Conservation (phyloP, 92 coral and sea anemone species). For the Muricea muricata region DNA sequence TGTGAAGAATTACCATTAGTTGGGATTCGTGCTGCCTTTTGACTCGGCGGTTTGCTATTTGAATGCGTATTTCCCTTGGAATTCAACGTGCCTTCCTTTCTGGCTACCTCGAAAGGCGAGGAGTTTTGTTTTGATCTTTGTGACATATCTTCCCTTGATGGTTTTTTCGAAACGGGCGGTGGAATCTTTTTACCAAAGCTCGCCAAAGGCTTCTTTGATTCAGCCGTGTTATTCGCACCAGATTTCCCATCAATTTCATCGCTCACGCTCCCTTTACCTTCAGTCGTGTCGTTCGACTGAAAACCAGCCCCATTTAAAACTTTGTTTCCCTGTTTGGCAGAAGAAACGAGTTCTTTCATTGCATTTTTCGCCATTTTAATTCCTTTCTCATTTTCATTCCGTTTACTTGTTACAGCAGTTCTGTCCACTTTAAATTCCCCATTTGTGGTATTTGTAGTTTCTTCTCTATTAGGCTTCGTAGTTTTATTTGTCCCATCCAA, state of each 20-base stretch:
- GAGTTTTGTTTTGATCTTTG: not conserved
- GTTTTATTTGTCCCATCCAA: not conserved
- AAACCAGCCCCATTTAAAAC: not conserved
- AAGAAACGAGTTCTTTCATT: not conserved
- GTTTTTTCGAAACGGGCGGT: slow-evolving; percentile 7
- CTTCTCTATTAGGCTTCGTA: too few relatives aligned
- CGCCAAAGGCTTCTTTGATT: not conserved
- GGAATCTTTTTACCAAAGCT: not conserved
- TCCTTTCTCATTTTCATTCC: not conserved
- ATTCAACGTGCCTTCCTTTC: not conserved
- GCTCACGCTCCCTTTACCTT: not conserved
- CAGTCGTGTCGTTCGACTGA: not conserved
- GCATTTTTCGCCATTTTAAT: not conserved
- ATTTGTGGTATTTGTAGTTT: too few relatives aligned
- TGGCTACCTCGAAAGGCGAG: not conserved
- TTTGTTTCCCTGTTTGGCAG: not conserved
- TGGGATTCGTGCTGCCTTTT: not conserved
- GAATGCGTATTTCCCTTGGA: not conserved
- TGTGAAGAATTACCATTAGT: not conserved
- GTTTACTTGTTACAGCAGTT: not conserved
- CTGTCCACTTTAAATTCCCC: not conserved
- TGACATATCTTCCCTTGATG: not conserved
- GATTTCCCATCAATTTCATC: not conserved
- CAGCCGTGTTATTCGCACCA: not conserved
- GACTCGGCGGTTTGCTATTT: not conserved